phyloP scores from a whole-genome alignment of 2,113 vertebrate genomes.

The Chloroceryle aenea region DNA sequence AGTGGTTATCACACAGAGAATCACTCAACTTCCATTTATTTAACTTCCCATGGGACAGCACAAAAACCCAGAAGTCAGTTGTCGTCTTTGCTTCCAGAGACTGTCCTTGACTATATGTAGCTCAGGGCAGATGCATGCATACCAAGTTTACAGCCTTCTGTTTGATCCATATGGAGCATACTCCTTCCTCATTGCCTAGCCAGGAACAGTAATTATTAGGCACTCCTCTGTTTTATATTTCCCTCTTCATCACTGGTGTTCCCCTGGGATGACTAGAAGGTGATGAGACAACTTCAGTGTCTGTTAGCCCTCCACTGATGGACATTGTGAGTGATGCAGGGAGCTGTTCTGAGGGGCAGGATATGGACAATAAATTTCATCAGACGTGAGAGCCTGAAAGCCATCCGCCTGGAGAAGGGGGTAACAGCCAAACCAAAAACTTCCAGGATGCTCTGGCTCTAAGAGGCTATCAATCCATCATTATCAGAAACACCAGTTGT shows the following conservation, averaged over 20 bases:
- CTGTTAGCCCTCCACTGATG: neutral
- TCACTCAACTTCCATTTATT: neutral
- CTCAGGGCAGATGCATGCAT: neutral
- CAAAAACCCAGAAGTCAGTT: neutral
- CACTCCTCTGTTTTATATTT: neutral
- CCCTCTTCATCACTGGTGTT: fast-evolving
- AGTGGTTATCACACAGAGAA: neutral
- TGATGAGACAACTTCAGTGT: neutral
- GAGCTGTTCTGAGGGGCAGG: neutral
- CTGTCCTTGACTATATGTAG: neutral
- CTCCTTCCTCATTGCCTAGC: neutral
- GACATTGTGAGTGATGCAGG: neutral
- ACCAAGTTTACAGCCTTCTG: neutral
- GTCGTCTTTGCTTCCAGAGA: neutral
- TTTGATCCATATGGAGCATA: neutral
- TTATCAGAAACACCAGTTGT: neutral
- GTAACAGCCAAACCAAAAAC: neutral
- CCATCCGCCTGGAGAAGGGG: neutral
- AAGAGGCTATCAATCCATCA: neutral
- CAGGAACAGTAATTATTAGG: neutral
- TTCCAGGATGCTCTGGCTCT: neutral
- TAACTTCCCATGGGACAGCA: neutral
- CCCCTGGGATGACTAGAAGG: neutral
- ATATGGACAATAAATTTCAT: neutral
- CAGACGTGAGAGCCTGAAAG: neutral